Evolutionary conservation across 2,888 invertebrate genomes (phyloP).

Genomic region (Acholoe squamosa): DNA sequence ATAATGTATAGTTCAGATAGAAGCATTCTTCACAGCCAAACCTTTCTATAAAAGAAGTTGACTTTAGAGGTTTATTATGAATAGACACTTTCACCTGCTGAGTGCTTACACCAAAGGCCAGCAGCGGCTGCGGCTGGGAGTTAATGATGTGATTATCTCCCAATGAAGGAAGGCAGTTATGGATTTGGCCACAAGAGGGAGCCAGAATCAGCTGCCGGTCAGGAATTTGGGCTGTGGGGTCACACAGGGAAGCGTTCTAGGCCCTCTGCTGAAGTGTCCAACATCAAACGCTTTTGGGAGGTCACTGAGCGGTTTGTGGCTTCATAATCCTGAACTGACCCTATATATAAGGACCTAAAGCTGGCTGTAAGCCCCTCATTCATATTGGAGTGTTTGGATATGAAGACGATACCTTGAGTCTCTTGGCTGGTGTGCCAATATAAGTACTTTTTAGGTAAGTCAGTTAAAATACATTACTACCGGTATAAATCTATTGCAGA

Average conservation of each 20-base stretch:
- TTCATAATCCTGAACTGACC: not conserved
- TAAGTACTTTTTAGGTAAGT: not conserved
- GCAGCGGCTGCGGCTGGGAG: not conserved
- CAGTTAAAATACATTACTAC: not conserved
- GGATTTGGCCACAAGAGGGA: not conserved
- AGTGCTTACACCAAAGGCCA: not conserved
- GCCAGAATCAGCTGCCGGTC: conserved; percentile 1
- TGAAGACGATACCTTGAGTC: not conserved
- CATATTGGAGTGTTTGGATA: not conserved
- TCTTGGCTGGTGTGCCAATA: not conserved
- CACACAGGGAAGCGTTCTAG: conserved; percentile 6
- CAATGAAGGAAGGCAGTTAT: not conserved
- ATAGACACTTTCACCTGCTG: not conserved
- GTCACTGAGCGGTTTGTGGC: conserved; percentile 5
- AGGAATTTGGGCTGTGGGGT: not conserved
- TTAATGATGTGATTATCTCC: conserved; percentile 20
- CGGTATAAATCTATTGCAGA: not conserved
- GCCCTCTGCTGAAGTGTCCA: not conserved
- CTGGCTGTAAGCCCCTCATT: conserved; percentile 1
- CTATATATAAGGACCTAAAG: not conserved
- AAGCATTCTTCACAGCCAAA: too few species aligned
- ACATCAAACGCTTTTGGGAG: conserved; percentile 29
- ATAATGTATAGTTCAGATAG: too few species aligned
- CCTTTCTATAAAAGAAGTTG: too few species aligned
- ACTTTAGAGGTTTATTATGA: too few species aligned